These are phyloP conservation scores for Castor canadensis DNA, from an alignment of 2,113 vertebrate species.

Conservation along the genomic window DNA sequence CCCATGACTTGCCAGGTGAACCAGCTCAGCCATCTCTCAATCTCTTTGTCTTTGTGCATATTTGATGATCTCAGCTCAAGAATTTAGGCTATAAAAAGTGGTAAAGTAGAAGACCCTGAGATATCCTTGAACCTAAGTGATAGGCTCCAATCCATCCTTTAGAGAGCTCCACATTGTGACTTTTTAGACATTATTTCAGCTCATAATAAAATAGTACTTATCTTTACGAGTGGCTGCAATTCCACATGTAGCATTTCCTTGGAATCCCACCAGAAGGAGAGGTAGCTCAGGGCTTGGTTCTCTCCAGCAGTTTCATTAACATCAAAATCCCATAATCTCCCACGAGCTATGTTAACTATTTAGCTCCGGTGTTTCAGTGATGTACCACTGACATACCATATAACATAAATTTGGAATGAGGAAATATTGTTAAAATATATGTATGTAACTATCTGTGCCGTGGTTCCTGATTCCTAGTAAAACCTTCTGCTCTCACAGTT, in stretches of 20 bases:
- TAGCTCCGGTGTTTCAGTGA: background rate
- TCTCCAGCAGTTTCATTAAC: background rate
- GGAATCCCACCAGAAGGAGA: background rate
- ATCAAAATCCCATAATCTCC: background rate
- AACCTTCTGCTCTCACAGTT: background rate
- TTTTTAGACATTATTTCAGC: background rate
- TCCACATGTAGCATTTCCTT: background rate
- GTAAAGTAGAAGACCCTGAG: background rate
- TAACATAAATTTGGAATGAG: background rate
- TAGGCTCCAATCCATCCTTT: background rate
- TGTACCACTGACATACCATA: background rate
- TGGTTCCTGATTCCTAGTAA: background rate
- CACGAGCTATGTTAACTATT: background rate
- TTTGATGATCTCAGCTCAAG: background rate
- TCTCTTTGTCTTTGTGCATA: background rate
- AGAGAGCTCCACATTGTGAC: background rate
- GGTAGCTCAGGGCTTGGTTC: background rate
- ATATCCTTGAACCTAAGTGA: too few species aligned
- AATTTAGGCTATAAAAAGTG: background rate
- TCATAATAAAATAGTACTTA: background rate
- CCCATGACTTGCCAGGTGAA: background rate
- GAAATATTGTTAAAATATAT: background rate
- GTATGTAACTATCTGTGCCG: background rate
- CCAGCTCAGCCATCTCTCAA: background rate
- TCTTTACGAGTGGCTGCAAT: background rate